These are phyloP conservation scores for Ispidina lecontei DNA, from an alignment of 2,797 vertebrate genomes.

Conservation along the genomic window DNA sequence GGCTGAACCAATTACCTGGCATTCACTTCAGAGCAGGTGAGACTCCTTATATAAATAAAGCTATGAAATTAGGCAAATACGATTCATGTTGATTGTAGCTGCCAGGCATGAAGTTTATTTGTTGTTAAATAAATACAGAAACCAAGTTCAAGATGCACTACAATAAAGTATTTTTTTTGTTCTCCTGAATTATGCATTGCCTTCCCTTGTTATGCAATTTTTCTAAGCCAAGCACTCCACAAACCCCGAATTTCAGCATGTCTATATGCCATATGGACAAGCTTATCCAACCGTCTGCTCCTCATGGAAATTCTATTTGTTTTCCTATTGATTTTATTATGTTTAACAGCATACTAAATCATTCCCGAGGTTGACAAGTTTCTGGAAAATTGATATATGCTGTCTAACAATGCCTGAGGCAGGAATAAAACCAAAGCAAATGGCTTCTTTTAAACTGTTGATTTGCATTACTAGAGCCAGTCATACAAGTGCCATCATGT, in stretches of 20 bases:
- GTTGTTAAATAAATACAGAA: constrained; percentile 65
- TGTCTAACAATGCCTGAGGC: constrained; percentile 62
- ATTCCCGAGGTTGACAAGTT: constrained; percentile 68
- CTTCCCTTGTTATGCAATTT: not conserved
- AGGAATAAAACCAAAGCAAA: constrained; percentile 70
- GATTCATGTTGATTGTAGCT: constrained; percentile 33
- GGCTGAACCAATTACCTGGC: not conserved
- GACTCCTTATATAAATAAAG: not conserved
- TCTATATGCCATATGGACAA: constrained; percentile 36
- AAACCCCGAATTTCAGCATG: constrained; percentile 36
- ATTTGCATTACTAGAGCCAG: constrained; percentile 47
- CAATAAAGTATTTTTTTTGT: constrained; percentile 53
- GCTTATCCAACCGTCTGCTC: constrained; percentile 44
- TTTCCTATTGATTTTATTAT: constrained; percentile 69
- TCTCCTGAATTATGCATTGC: constrained; percentile 62
- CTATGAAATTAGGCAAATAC: constrained; percentile 14
- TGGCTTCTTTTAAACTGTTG: constrained; percentile 61
- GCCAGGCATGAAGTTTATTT: constrained; percentile 28
- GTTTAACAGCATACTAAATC: constrained; percentile 68
- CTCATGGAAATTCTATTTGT: constrained; percentile 69
- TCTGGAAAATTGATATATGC: constrained; percentile 68
- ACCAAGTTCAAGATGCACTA: not conserved
- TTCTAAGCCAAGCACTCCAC: not conserved
- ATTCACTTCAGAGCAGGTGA: not conserved
- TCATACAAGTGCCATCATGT: constrained; percentile 63